Evolutionary conservation across 2,888 invertebrate genomes (phyloP), one percentile per base, ranked within the genome.

Genomic region (Aspidiotus rigidus): DNA sequence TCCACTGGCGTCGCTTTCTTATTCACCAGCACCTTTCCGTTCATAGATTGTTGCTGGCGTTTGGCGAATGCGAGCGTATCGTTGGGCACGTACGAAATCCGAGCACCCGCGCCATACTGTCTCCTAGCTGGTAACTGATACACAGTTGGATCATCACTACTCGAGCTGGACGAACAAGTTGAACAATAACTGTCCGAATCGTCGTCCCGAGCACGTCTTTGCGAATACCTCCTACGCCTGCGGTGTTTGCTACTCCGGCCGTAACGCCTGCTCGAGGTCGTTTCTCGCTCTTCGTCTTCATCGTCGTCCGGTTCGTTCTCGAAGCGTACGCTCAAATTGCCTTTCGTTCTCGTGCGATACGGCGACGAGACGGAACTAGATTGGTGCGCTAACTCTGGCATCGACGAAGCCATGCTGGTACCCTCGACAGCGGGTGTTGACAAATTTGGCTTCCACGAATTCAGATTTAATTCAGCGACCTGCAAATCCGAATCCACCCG

Each of bases 61-160:
- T 70, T 72, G 62, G 90, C 90, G 76, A 88, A 88, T 70, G 92
- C 92, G 62, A 93, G 82, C 7, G 91, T 89, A 79, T 93, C 93
- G 78, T 93, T 93, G 74, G 93, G 93, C 73, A 94, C 93, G 79
- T 94, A 95, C 10, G 93, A 91, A 75, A 93, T 92, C 74, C 93
- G 81, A 13, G 93, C 91, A 55, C 93, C 93, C 55, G 93, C 93
- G 69, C 90, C 90, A 77, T 91, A 91, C 64, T 90, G 89, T 71
- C 90, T 82, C 74, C 91, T 80, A 55, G 91, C 86, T 6, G 93
- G 92, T 74, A 93, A 80, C 72, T 90, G 88, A 78, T 93, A 93
- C 73, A 92, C 89, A 75, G 90, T 87, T 73, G 90, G 90, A 73
- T 92, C 93, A 66, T 93, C 90, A 75, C 86, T 86, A 62, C 86